These are phyloP conservation scores for Noturus placidus DNA, from an alignment of 2,113 vertebrate species.

Conservation along the genomic window DNA sequence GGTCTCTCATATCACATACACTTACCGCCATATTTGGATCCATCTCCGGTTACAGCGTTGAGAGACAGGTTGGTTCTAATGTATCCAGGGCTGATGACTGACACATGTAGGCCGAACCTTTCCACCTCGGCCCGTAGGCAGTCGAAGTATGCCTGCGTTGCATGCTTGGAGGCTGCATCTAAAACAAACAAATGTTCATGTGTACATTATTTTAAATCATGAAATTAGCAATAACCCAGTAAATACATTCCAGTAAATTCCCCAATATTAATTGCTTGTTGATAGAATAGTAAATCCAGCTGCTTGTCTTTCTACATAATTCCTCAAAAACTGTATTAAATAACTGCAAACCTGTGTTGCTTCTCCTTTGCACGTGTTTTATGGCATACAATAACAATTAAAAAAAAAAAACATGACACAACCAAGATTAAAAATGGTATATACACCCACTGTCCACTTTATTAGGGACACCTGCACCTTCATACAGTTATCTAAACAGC, in stretches of 20 bases:
- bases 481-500: too few relatives aligned
- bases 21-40: conserved; percentile 88
- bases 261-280: background rate
- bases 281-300: background rate
- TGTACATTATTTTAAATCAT: background rate
- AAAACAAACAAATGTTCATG: conserved; percentile 12
- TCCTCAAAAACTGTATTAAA: background rate
- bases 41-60: conserved; percentile 86
- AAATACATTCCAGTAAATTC: background rate
- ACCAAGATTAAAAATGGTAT: too few relatives aligned
- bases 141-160: conserved; percentile 95
- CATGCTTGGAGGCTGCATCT: conserved; percentile 96
- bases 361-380: too few relatives aligned
- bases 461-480: too few relatives aligned
- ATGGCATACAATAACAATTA: too few relatives aligned
- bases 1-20: conserved; percentile 3
- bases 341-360: background rate
- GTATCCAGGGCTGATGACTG: conserved; percentile 88
- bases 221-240: background rate
- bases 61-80: conserved; percentile 90
- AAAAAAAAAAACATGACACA: too few relatives aligned
- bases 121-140: conserved; percentile 90
- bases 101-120: conserved; percentile 78
- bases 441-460: too few relatives aligned
- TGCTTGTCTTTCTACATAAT: background rate